Evolutionary conservation across 1,140 invertebrate species (phyloP).

Genomic region (Glomeris maerens): DNA sequence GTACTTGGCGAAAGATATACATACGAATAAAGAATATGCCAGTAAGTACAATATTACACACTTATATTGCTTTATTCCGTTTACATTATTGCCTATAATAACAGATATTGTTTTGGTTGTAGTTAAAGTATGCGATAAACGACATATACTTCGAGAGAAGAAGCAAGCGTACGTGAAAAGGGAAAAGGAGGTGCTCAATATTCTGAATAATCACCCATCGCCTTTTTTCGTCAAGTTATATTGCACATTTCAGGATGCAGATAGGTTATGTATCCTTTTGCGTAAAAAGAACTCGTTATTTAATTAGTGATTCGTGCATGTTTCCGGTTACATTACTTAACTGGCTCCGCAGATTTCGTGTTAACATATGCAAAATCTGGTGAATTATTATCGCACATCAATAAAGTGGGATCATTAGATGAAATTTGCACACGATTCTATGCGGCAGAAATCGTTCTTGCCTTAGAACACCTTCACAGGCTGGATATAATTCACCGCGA

Average conservation of each 20-base stretch:
- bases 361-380: conserved; percentile 89
- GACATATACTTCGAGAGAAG: conserved; percentile 76
- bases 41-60: conserved; percentile 47
- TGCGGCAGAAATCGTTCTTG: conserved; percentile 77
- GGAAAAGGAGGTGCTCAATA: conserved; percentile 78
- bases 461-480: conserved; percentile 80
- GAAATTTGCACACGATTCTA: conserved; percentile 82
- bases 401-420: conserved; percentile 80
- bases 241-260: conserved; percentile 90
- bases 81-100: not conserved
- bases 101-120: conserved; percentile 30
- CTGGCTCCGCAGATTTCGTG: conserved; percentile 59
- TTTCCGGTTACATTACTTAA: conserved; percentile 15
- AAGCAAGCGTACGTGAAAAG: conserved; percentile 85
- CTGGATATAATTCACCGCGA: conserved; percentile 80
- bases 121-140: conserved; percentile 94
- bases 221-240: conserved; percentile 85
- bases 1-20: conserved; percentile 81
- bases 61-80: not conserved
- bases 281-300: no score
- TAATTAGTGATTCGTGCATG: conserved; percentile 15
- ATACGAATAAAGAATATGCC: conserved; percentile 76
- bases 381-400: conserved; percentile 80
- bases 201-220: conserved; percentile 40
- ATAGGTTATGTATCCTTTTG: conserved; percentile 59